phyloP scores from a whole-genome alignment of 2,797 vertebrate species.

The Sarcoramphus papa region DNA sequence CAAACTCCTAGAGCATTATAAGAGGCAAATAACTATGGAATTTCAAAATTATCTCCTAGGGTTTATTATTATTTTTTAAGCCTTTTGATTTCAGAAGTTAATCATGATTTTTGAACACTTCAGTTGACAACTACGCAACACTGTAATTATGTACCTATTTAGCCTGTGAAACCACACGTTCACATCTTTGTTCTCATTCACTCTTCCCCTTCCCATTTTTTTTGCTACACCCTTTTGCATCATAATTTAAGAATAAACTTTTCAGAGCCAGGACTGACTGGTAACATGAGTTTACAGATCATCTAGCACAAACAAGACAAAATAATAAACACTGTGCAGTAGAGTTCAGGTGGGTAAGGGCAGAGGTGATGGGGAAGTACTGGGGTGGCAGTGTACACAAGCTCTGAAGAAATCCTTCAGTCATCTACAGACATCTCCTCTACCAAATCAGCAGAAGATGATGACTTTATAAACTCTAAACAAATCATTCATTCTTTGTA shows the following conservation, averaged over 20 bases:
- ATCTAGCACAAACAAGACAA: neutral
- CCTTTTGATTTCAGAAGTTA: neutral
- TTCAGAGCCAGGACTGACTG: neutral
- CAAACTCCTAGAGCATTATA: neutral
- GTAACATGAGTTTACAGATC: neutral
- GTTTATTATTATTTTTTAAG: neutral
- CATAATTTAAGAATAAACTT: neutral
- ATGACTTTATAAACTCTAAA: neutral
- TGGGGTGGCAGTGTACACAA: neutral
- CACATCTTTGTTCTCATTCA: neutral
- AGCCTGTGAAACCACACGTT: neutral
- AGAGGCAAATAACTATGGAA: neutral
- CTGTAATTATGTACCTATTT: neutral
- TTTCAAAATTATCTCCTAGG: neutral
- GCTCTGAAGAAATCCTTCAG: neutral
- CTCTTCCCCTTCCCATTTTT: neutral
- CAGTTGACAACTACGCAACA: neutral
- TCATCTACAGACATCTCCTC: neutral
- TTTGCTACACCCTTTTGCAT: neutral
- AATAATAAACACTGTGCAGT: neutral
- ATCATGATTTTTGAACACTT: neutral
- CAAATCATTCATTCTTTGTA: neutral
- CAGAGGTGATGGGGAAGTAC: neutral
- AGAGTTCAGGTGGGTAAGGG: neutral
- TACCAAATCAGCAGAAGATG: neutral